Percentiles rank a stretch among this genome's conserved stretches.
phyloP scores from a whole-genome alignment of 2,888 invertebrate species.

The Gibbula magus region DNA sequence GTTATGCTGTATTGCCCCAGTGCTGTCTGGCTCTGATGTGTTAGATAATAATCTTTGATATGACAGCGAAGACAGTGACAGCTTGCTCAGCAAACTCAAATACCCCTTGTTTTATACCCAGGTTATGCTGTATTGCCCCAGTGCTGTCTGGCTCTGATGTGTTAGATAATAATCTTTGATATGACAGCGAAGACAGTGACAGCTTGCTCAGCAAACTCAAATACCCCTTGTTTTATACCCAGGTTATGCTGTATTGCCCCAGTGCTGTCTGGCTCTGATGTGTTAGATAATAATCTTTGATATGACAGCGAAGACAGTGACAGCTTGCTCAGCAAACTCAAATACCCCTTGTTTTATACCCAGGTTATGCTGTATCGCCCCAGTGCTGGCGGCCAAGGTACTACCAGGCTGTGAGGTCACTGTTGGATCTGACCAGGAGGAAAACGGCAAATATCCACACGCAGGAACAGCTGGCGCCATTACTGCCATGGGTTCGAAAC shows the following conservation, averaged over 20 bases:
- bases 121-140: constrained; percentile 30
- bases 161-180: background rate
- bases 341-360: background rate
- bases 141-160: background rate
- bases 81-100: background rate
- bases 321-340: background rate
- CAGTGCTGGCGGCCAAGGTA: constrained; percentile 77
- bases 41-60: too few relatives aligned
- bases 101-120: constrained; percentile 43
- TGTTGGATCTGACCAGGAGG: constrained; percentile 71
- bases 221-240: constrained; percentile 26
- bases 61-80: too few relatives aligned
- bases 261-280: background rate
- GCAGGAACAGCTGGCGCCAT: constrained; percentile 77
- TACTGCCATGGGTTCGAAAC: constrained; percentile 77
- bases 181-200: background rate
- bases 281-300: background rate
- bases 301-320: background rate
- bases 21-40: too few relatives aligned
- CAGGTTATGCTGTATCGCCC: constrained; percentile 78
- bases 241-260: constrained; percentile 42
- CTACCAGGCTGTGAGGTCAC: constrained; percentile 72
- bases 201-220: background rate
- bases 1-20: too few relatives aligned
- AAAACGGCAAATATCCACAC: constrained; percentile 75